These are phyloP conservation scores for Camelus dromedarius DNA, from an alignment of 2,113 vertebrate genomes.

Conservation along the genomic window DNA sequence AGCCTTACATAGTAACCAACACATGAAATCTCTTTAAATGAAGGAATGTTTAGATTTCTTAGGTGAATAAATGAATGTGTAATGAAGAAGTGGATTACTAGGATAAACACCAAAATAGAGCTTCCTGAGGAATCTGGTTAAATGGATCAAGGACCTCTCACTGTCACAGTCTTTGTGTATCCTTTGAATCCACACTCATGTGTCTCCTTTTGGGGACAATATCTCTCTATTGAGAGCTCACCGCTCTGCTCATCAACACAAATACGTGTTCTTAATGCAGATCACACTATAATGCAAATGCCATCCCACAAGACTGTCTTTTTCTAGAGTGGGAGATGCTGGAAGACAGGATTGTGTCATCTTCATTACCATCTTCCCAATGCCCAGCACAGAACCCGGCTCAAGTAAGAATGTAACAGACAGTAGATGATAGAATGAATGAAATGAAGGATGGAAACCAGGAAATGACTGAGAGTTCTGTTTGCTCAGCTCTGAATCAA, in stretches of 20 bases:
- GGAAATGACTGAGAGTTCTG: neutral
- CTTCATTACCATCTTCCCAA: neutral
- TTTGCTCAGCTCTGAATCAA: neutral
- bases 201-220: neutral
- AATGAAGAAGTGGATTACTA: neutral
- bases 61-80: neutral
- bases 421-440: neutral
- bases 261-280: fast-evolving
- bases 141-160: neutral
- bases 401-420: neutral
- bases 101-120: neutral
- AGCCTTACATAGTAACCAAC: neutral
- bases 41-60: neutral
- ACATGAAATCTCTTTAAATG: neutral
- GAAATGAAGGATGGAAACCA: neutral
- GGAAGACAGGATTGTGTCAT: neutral
- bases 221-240: neutral
- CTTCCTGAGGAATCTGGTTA: neutral
- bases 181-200: neutral
- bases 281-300: neutral
- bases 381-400: neutral
- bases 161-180: neutral
- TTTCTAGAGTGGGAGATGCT: neutral
- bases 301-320: neutral
- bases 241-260: fast-evolving